Evolutionary conservation across 2,888 invertebrate species (phyloP), one percentile per base, ranked within the genome.

Genomic region (Coenonympha arcania): DNA sequence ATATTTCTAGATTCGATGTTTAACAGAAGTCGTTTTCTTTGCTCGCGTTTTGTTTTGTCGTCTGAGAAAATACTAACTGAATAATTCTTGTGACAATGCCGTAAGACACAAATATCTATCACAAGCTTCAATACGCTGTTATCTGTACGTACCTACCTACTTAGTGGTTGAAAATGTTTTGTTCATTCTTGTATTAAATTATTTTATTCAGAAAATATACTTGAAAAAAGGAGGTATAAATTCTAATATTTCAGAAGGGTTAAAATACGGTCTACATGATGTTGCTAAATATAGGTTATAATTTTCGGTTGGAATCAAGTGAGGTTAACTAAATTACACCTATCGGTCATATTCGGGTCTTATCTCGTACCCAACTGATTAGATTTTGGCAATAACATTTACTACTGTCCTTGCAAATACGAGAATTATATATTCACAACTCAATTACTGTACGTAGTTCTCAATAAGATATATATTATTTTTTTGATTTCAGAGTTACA

Each of bases 241-340:
- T 22, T 16, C 24, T 40, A 37, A 52, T 41, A 41, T 36, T 24
- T 13, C 15, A 30, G 36, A 49, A 52, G 40, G 30, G 36, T 37
- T 22, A 34, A 45, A 28, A 43, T 48, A 39, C n/a, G n/a, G 34
- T 19, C 24, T 46, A 31, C 36, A 50, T 50, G 30, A 50, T 46
- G 34, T 45, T 40, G 41, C 37, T 11, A 24, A 30, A 46, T 51
- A 46, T 22, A 46, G 30, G 37, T n/a, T n/a, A 28, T 45, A 19
- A 45, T 28, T 36, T 45, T 45, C n/a, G 13, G 22, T 19, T 28
- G 24, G 13, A 45, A 37, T 45, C 26, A 26, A 37, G 13, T 1
- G 36, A 19, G 36, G 19, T 13, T 37, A 45, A 45, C 45, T 45
- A 28, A 45, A 45, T 45, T 45, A 45, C 28, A 37, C 45, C 28